Conservation (phyloP, 2,113 vertebrate genomes). For the Sebastes schlegelii region DNA sequence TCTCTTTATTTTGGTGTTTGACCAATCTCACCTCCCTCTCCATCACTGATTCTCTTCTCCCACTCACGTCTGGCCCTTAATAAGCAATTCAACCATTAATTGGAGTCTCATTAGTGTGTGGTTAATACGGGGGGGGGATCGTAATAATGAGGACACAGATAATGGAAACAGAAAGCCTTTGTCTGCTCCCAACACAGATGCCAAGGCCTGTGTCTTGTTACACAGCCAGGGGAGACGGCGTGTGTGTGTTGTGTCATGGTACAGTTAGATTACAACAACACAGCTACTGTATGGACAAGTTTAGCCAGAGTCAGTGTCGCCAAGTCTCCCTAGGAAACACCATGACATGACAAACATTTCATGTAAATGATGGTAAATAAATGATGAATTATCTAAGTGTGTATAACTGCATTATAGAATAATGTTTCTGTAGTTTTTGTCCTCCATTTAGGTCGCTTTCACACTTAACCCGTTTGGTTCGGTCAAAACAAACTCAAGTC, state of each 20-base stretch:
- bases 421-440: no score
- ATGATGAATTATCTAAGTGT: background rate
- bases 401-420: no score
- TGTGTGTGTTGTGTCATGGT: slow-evolving; percentile 26
- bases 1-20: slow-evolving; percentile 31
- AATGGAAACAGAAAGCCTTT: slow-evolving; percentile 61
- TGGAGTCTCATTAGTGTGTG: slow-evolving; percentile 70
- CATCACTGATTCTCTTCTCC: slow-evolving; percentile 12
- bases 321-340: background rate
- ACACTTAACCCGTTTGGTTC: no score
- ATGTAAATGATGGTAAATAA: background rate
- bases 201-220: slow-evolving; percentile 36
- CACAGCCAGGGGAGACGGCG: slow-evolving; percentile 17
- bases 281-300: slow-evolving; percentile 14
- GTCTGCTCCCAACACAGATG: slow-evolving; percentile 53
- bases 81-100: slow-evolving; percentile 75
- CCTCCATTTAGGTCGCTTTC: no score
- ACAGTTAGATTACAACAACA: slow-evolving; percentile 23
- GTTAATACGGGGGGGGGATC: slow-evolving; percentile 66
- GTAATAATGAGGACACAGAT: slow-evolving; percentile 74
- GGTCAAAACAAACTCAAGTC: no score
- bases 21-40: slow-evolving; percentile 22
- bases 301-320: background rate
- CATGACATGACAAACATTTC: background rate
- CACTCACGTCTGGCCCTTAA: slow-evolving; percentile 67